These are phyloP conservation scores for Sepiola atlantica DNA, from an alignment of 2,888 invertebrate species.

Conservation along the genomic window DNA sequence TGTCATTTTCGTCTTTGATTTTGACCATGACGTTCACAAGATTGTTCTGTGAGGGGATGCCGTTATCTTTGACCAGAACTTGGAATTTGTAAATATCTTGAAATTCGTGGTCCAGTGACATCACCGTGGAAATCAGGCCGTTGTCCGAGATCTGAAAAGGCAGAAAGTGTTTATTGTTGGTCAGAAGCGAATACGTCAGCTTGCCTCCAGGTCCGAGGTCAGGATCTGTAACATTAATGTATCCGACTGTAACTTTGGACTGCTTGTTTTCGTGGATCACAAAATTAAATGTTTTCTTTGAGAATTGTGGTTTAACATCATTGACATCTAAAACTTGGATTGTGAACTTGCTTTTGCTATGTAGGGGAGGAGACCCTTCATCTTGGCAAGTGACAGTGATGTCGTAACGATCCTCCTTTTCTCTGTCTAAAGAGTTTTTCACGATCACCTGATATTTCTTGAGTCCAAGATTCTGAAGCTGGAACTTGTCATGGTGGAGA, in stretches of 20 bases:
- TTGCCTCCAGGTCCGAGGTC: neutral
- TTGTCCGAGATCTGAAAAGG: neutral
- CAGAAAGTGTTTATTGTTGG: neutral
- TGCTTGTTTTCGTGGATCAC: neutral
- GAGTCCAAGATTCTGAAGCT: neutral
- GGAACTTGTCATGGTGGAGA: neutral
- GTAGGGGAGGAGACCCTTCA: neutral
- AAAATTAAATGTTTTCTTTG: neutral
- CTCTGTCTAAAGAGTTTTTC: neutral
- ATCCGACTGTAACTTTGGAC: neutral
- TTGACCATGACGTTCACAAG: neutral
- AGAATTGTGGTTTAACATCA: neutral
- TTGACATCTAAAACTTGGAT: neutral
- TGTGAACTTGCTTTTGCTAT: neutral
- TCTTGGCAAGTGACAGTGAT: neutral
- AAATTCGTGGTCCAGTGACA: neutral
- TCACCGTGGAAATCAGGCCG: neutral
- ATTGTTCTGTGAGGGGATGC: neutral
- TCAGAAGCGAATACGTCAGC: neutral
- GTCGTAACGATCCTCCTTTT: neutral
- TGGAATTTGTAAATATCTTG: conserved; percentile 6
- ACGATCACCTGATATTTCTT: neutral
- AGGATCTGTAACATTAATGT: neutral
- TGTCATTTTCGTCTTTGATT: neutral
- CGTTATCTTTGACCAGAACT: neutral